Percentiles rank a stretch among this genome's conserved stretches.
These are phyloP conservation scores for Mugil cephalus DNA, from an alignment of 2,113 vertebrate genomes.

Conservation along the genomic window DNA sequence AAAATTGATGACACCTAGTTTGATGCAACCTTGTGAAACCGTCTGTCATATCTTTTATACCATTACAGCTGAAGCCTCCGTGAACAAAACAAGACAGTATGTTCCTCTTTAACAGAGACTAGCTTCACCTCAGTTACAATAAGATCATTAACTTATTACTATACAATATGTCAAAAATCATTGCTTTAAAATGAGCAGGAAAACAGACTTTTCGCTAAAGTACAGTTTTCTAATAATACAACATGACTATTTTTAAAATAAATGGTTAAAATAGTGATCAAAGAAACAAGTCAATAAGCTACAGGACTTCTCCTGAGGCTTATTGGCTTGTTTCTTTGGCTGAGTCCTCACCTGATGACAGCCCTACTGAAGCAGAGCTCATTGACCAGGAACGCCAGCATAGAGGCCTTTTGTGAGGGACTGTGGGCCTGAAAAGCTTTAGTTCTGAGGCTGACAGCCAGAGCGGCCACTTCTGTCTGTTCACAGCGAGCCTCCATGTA, in stretches of 20 bases:
- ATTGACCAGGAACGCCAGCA: constrained; percentile 93
- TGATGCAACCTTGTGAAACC: constrained; percentile 70
- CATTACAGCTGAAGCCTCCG: constrained; percentile 45
- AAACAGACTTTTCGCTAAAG: too few relatives aligned
- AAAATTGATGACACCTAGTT: constrained; percentile 53
- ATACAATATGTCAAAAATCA: neutral
- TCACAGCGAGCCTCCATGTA: constrained; percentile 93
- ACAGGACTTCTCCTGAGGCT: too few relatives aligned
- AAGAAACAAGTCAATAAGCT: too few relatives aligned
- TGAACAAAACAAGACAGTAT: constrained; percentile 60
- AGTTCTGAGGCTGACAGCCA: constrained; percentile 91
- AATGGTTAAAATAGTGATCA: neutral
- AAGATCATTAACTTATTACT: too few relatives aligned
- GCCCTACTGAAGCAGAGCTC: constrained; percentile 95
- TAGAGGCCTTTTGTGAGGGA: constrained; percentile 91
- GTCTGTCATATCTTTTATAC: constrained; percentile 39
- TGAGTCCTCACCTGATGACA: constrained; percentile 88
- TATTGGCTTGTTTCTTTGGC: too few relatives aligned
- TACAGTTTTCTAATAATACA: too few relatives aligned
- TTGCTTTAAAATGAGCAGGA: neutral
- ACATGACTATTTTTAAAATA: neutral
- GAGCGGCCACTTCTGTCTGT: constrained; percentile 85
- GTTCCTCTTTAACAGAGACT: constrained; percentile 11
- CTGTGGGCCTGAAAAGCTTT: constrained; percentile 94
- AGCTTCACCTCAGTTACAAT: neutral